Evolutionary conservation across 1,140 invertebrate genomes (phyloP), one percentile per base, ranked within the genome.

Genomic region (Drosophila guanche): DNA sequence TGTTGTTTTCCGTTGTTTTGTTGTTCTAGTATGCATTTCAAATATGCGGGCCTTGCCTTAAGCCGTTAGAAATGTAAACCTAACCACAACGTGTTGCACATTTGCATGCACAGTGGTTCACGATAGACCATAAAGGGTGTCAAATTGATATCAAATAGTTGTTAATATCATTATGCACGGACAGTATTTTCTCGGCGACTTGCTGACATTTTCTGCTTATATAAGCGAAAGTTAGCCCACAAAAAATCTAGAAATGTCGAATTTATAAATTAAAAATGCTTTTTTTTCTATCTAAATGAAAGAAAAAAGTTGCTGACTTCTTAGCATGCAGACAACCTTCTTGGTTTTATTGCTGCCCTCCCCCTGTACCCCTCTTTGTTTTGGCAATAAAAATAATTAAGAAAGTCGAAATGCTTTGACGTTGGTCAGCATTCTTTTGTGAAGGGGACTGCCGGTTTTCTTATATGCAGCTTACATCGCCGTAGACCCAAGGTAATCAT

Each of bases 191-290:
- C 75, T 63, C 51, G 63, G 57, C 54, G 65, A 66, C 62, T 73
- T 59, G 62, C 58, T 81, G 55, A 51, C 55, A 63, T 77, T 57
- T 85, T 77, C 50, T 85, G 81, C 81, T 86, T 85, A 85, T 85
- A 86, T 86, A 86, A 85, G 81, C 81, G 78, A 85, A 85, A 88
- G 83, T 85, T 81, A 61, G 23, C 58, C 53, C 59, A 75, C 57
- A 63, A 56, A 76, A 58, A 56, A 25, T 48, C 52, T 73, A 51
- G 52, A 80, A 79, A 80, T 61, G 57, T 61, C 41, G 54, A 59
- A 40, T 37, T 37, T 29, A 10, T 3, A 50, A 60, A 50, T 23
- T 33, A 37, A 27, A 43, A 29, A 33, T 45, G 51, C 20, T 25
- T 43, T 53, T 57, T 57, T 22, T 33, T 52, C 57, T 42, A 51